Evolutionary conservation across 2,797 vertebrate species (phyloP), one percentile per base, ranked within the genome.

Genomic region (Galagoides demidoff): DNA sequence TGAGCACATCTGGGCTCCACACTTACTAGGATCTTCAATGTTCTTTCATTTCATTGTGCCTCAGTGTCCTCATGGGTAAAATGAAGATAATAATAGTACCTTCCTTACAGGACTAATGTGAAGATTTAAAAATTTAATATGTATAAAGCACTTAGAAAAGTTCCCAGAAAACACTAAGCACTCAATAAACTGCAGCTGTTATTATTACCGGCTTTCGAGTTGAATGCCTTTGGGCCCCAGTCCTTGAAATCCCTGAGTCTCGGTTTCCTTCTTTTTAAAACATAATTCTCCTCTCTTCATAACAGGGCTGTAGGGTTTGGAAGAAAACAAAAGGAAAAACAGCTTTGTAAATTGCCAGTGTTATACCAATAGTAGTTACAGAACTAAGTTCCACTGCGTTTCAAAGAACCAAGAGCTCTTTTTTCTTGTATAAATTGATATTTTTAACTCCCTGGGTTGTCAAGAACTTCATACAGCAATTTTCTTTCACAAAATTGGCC

Each of bases 121-220:
- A 96, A 85, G 64, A 97, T 84, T 96, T 89, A 92, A 97, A 94
- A 89, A 55, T 95, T 92, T 95, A 95, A 70, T 89, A 95, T 86
- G 92, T 63, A 43, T 4, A 95, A 94, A 97, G 90, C 78, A 91
- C 74, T 93, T 95, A 90, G 70, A 88, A 88, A 95, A 90, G 77
- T 92, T 82, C 92, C 94, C 78, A 57, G 61, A 57, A 96, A 97
- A 92, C 78, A 90, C 73, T 45, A 83, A 43, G 85, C 27, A 61
- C 90, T 97, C 92, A 88, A 89, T 88, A 92, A 82, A 94, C 85
- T 27, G 73, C 61, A 34, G 45, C 64, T 92, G 64, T 76, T 82
- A 34, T 78, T 77, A 95, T 83, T 81, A 88, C 77, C 52, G 92
- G 57, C 82, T 94, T 90, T 95, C 92, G 25, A 85, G 39, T 23